Evolutionary conservation across 2,797 vertebrate species (phyloP).

Genomic region (Arnoldichthys spilopterus): DNA sequence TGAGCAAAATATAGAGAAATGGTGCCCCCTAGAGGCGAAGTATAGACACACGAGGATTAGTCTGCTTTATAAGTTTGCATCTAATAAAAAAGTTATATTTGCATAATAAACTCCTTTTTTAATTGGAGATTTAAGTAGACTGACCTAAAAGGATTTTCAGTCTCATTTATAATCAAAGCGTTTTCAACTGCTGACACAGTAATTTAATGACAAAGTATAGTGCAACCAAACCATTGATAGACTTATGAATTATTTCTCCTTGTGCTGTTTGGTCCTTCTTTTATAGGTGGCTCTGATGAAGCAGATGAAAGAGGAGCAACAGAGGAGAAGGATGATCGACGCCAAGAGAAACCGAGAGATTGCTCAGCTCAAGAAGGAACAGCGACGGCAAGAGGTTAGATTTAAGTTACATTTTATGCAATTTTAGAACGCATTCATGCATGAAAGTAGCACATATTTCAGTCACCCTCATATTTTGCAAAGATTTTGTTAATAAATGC

Average conservation of each 20-base stretch:
- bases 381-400: constrained; percentile 90
- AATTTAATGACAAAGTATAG: neutral
- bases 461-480: too few relatives aligned
- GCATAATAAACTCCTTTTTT: neutral
- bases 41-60: neutral
- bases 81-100: neutral
- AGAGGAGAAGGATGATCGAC: constrained; percentile 89
- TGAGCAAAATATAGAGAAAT: neutral
- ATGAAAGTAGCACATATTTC: too few relatives aligned
- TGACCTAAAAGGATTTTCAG: neutral
- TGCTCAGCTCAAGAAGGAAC: constrained; percentile 95
- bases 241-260: neutral
- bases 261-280: constrained; percentile 7
- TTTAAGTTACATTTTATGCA: neutral
- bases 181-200: neutral
- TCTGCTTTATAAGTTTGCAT: neutral
- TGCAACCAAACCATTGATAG: neutral
- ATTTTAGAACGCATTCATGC: neutral
- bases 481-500: too few relatives aligned
- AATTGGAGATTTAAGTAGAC: too few relatives aligned
- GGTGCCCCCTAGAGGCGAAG: constrained; percentile 32
- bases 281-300: constrained; percentile 92
- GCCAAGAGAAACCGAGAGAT: constrained; percentile 95
- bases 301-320: constrained; percentile 98
- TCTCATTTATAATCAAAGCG: neutral